A percentile compares a stretch with the other conserved stretches of the same genome.
Evolutionary conservation across 1,140 invertebrate genomes (phyloP).

Genomic region (Caerostris darwini): DNA sequence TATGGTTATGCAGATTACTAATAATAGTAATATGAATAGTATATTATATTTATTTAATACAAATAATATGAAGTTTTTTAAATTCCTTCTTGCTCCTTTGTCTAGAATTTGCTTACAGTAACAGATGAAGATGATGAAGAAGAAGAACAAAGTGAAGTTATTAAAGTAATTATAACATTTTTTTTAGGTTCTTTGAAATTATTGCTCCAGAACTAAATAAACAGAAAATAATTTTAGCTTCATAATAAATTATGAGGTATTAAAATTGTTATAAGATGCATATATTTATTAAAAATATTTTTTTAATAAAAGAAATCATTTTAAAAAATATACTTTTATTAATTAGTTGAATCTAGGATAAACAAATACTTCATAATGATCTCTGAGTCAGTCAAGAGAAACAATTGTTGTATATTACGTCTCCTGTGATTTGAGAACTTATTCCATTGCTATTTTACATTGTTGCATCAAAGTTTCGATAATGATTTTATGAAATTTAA

Average conservation of each 20-base stretch:
- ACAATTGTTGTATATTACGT: too few species aligned
- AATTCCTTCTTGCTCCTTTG: not conserved
- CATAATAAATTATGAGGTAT: not conserved
- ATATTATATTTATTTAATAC: not conserved
- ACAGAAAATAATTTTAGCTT: not conserved
- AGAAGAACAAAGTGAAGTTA: not conserved
- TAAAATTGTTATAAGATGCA: not conserved
- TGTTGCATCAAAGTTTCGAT: too few species aligned
- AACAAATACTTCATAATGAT: too few species aligned
- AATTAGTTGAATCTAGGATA: not conserved
- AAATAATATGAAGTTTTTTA: not conserved
- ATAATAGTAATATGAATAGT: not conserved
- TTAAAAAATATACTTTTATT: too few species aligned
- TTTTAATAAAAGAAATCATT: not conserved
- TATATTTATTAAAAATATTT: not conserved
- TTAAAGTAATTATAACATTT: conserved; percentile 1
- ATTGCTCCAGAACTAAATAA: not conserved
- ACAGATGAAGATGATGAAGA: conserved; percentile 37
- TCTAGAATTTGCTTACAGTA: conserved; percentile 42
- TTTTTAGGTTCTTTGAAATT: not conserved
- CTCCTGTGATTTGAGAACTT: too few species aligned
- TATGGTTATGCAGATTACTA: not conserved
- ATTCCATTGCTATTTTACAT: too few species aligned
- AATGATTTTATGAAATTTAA: too few species aligned
- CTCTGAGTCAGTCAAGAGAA: too few species aligned